A percentile compares a stretch with the other conserved stretches of the same genome.
Evolutionary conservation across 2,888 invertebrate species (phyloP).

Genomic region (Brenthis ino): DNA sequence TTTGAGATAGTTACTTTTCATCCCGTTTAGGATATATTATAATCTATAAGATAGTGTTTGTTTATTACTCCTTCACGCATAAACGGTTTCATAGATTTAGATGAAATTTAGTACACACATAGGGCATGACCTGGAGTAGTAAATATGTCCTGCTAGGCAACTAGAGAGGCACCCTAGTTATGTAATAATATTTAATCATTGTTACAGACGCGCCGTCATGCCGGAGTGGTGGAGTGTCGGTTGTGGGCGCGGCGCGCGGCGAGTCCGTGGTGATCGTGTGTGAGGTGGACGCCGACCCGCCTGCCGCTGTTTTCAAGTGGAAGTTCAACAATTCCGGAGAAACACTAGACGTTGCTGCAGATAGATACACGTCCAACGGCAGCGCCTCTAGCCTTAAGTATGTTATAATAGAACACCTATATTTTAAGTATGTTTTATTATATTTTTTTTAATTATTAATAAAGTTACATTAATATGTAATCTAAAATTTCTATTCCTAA

Average conservation of each 20-base stretch:
- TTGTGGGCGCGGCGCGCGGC: conserved; percentile 94
- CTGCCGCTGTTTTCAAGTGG: conserved; percentile 94
- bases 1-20: no score
- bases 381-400: conserved; percentile 86
- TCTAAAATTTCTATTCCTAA: no score
- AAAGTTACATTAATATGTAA: no score
- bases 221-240: conserved; percentile 87
- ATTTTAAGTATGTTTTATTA: no score
- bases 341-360: conserved; percentile 90
- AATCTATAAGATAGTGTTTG: no score
- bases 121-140: no score
- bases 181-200: not conserved
- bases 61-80: no score
- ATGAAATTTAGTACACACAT: not conserved
- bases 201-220: conserved; percentile 91
- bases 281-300: conserved; percentile 95
- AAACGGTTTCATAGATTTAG: not conserved
- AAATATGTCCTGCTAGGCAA: no score
- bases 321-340: conserved; percentile 97
- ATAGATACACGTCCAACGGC: conserved; percentile 90
- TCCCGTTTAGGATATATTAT: no score
- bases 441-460: no score
- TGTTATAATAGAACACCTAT: conserved; percentile 29
- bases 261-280: conserved; percentile 93
- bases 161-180: no score